Percentiles rank a stretch among this genome's conserved stretches.
Conservation (phyloP, 2,888 invertebrate species). For the Euzetes globulus region DNA sequence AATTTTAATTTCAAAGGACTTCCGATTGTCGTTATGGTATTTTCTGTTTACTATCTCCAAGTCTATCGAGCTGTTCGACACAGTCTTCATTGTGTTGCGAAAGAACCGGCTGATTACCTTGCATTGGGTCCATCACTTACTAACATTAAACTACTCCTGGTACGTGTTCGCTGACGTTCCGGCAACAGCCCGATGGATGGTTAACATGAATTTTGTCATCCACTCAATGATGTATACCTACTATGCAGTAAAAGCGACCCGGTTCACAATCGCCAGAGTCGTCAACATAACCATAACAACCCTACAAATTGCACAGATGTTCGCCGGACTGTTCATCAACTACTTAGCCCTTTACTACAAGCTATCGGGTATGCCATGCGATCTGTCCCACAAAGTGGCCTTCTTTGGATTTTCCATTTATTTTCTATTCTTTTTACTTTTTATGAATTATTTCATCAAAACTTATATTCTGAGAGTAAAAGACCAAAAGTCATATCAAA, state of each 20-base stretch:
- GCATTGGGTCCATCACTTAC: constrained; percentile 32
- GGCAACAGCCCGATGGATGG: constrained; percentile 33
- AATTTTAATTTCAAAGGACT: too few relatives aligned
- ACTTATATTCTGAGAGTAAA: constrained; percentile 15
- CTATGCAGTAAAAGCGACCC: constrained; percentile 76
- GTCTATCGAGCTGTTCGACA: constrained; percentile 30
- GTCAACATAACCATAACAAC: constrained; percentile 87
- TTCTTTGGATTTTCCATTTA: constrained; percentile 19
- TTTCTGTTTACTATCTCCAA: constrained; percentile 31
- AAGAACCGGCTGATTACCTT: constrained; percentile 29
- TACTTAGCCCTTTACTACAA: constrained; percentile 25
- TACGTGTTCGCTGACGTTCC: constrained; percentile 32
- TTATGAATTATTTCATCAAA: constrained; percentile 32
- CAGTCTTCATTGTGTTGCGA: constrained; percentile 30
- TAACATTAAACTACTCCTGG: constrained; percentile 33
- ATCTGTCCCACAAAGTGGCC: constrained; percentile 5
- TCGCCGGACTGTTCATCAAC: constrained; percentile 72
- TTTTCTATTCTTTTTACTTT: constrained; percentile 23
- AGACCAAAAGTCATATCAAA: background rate
- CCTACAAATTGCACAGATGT: constrained; percentile 88
- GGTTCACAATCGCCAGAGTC: constrained; percentile 65
- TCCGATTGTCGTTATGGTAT: too few relatives aligned
- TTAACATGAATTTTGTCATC: constrained; percentile 54
- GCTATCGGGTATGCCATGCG: constrained; percentile 28
- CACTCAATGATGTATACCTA: constrained; percentile 87